Evolutionary conservation across 2,888 invertebrate species (phyloP), one percentile per base, ranked within the genome.

Genomic region (Schrankia costaestrigalis): DNA sequence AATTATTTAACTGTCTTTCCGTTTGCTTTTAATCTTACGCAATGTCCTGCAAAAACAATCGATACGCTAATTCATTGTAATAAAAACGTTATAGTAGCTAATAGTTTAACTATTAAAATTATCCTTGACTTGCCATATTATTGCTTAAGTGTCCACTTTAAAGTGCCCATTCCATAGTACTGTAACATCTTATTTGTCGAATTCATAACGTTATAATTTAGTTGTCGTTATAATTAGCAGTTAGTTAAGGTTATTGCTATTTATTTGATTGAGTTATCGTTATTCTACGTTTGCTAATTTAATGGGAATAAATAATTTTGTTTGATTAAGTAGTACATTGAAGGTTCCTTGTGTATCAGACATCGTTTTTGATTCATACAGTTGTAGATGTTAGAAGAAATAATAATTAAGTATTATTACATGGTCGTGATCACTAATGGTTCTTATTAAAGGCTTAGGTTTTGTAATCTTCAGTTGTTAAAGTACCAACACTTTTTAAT

Each of bases 181-280:
- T 22, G 36, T 41, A 46, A 57, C 52, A 46, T 61, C 54, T 45
- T 52, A 50, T 56, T 62, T 57, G 41, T 49, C 43, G 35, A 27
- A 46, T 41, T 42, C 19, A 11, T 19, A 39, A 19, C 41, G 26
- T 31, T 38, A 45, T 51, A 49, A 56, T 62, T 57, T 32, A 29
- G 32, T 39, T 34, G 4, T 15, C 24, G 26, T 26, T 39, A 44
- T 56, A 58, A 58, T 51, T 56, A 43, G 9, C 31, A 31, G 27
- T 41, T 52, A 38, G 21, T 32, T 37, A 39, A 65, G 63, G 60
- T 55, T 55, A 62, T 52, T 37, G 62, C 65, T 64, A 69, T 45
- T n/a, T n/a, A n/a, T n/a, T 41, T 46, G 53, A 58, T 50, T 47
- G 39, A 41, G 31, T 39, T 46, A 39, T 46, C 38, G 35, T 19